Conservation (phyloP, 2,888 invertebrate genomes). For the Macrophya annulata region DNA sequence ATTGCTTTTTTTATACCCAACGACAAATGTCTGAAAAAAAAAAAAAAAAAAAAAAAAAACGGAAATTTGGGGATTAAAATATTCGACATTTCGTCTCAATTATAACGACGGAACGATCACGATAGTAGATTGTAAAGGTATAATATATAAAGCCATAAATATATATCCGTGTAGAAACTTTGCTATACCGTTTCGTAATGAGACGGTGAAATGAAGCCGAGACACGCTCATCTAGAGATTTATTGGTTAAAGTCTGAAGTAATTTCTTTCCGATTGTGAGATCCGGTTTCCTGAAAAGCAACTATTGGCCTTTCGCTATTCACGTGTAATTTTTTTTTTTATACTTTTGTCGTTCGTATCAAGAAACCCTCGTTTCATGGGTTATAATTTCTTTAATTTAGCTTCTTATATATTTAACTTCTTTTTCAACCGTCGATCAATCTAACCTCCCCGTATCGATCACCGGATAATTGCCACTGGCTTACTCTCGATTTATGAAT, state of each 20-base stretch:
- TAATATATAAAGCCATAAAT: not conserved
- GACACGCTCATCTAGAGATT: constrained; percentile 47
- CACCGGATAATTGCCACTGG: not conserved
- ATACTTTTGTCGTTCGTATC: not conserved
- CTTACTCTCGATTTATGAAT: constrained; percentile 15
- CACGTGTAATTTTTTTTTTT: constrained; percentile 6
- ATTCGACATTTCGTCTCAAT: not conserved
- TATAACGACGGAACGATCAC: not conserved
- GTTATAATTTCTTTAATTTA: not conserved
- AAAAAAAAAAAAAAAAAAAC: no score
- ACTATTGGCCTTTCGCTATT: not conserved
- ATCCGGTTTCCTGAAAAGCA: constrained; percentile 23
- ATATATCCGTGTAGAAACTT: not conserved
- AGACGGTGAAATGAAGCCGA: constrained; percentile 53
- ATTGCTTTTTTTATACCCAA: not conserved
- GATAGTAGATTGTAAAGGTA: not conserved
- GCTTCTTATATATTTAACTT: not conserved
- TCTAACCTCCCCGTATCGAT: not conserved
- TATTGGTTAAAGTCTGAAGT: constrained; percentile 36
- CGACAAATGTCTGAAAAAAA: not conserved
- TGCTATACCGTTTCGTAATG: constrained; percentile 62
- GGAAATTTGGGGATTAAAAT: not conserved
- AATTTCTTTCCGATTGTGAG: constrained; percentile 53
- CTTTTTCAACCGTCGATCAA: not conserved
- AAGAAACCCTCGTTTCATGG: no score